These are phyloP conservation scores for Agrypnus murinus DNA, from an alignment of 2,888 invertebrate species.

Conservation along the genomic window DNA sequence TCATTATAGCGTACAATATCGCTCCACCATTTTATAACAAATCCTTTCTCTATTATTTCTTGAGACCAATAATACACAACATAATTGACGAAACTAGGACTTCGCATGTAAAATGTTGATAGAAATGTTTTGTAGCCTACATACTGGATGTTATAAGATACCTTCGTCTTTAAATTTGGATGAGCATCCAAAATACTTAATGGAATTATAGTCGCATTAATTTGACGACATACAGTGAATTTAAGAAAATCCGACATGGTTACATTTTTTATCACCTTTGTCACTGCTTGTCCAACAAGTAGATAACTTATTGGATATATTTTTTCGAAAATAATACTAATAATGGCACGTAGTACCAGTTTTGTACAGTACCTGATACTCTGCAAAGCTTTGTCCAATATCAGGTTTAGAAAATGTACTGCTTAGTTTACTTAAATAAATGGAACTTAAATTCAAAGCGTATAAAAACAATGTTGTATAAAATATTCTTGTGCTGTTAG, in stretches of 20 bases:
- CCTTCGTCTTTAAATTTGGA: slow-evolving; percentile 34
- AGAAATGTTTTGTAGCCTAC: slow-evolving; percentile 43
- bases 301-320: no score
- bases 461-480: slow-evolving; percentile 51
- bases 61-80: slow-evolving; percentile 53
- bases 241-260: slow-evolving; percentile 39
- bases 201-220: no score
- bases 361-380: no score
- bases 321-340: no score
- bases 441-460: slow-evolving; percentile 52
- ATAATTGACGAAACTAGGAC: slow-evolving; percentile 45
- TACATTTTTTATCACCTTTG: neutral
- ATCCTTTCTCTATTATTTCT: slow-evolving; percentile 56
- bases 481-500: slow-evolving; percentile 45
- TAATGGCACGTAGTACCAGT: no score
- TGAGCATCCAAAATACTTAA: slow-evolving; percentile 45
- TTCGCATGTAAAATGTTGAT: slow-evolving; percentile 53
- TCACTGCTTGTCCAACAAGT: neutral
- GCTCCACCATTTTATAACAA: slow-evolving; percentile 55
- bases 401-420: slow-evolving; percentile 55
- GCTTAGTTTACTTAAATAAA: slow-evolving; percentile 56
- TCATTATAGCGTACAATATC: slow-evolving; percentile 47
- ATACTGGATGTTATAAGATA: slow-evolving; percentile 27
- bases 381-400: no score
- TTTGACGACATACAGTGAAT: no score